Percentiles rank a stretch among this genome's conserved stretches.
phyloP scores from a whole-genome alignment of 2,113 vertebrate species.

The Seriola dumerili region DNA sequence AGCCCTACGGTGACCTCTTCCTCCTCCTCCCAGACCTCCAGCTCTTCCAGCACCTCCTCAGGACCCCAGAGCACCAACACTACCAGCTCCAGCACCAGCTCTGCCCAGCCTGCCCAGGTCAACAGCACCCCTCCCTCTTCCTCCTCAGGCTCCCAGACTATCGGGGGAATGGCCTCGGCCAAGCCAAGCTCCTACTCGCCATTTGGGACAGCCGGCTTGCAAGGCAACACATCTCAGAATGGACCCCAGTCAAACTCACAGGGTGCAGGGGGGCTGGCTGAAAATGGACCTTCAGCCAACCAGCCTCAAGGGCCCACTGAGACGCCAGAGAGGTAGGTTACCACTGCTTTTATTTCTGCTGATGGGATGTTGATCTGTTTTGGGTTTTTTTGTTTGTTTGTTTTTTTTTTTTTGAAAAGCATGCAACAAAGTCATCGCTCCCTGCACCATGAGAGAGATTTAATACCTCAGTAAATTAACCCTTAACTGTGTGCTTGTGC shows the following conservation, averaged over 20 bases:
- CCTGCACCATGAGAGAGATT: too few species aligned
- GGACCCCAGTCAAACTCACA: conserved; percentile 77
- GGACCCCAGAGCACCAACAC: conserved; percentile 87
- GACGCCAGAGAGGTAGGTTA: conserved; percentile 91
- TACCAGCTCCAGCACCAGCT: conserved; percentile 84
- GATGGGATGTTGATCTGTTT: background rate
- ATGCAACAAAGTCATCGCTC: too few species aligned
- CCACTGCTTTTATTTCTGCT: background rate
- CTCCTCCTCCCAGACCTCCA: conserved; percentile 81
- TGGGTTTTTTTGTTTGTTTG: too few species aligned
- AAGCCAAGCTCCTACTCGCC: conserved; percentile 90
- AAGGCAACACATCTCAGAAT: conserved; percentile 84
- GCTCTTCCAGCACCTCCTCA: conserved; percentile 82
- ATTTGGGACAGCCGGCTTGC: conserved; percentile 86
- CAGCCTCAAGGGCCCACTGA: conserved; percentile 87
- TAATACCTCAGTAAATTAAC: too few species aligned
- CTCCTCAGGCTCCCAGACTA: conserved; percentile 86
- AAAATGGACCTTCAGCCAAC: conserved; percentile 79
- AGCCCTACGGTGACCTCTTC: conserved; percentile 84
- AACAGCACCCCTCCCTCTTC: conserved; percentile 86
- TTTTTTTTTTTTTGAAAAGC: too few species aligned
- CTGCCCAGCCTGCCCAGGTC: conserved; percentile 83
- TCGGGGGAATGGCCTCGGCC: conserved; percentile 84
- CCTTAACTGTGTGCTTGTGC: too few species aligned
- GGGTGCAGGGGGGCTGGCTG: conserved; percentile 78